phyloP scores from a whole-genome alignment of 2,113 vertebrate genomes.

The Oncorhynchus mykiss region DNA sequence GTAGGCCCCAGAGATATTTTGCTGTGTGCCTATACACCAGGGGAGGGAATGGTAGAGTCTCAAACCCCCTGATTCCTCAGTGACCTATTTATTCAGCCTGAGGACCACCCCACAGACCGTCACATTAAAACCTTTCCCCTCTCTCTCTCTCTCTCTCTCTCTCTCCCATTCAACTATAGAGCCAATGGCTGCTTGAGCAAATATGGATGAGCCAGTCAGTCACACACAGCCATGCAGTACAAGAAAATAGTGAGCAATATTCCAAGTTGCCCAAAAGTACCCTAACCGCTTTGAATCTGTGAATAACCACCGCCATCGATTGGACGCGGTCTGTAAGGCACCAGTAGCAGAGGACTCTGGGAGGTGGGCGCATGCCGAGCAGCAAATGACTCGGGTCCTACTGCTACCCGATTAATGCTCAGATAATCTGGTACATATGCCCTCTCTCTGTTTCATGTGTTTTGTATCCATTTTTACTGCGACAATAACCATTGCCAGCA shows the following conservation, averaged over 20 bases:
- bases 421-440: slow-evolving; percentile 77
- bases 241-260: slow-evolving; percentile 1
- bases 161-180: neutral
- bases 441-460: slow-evolving; percentile 74
- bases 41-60: slow-evolving; percentile 9
- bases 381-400: slow-evolving; percentile 30
- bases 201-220: neutral
- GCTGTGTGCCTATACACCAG: slow-evolving; percentile 14
- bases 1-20: slow-evolving; percentile 32
- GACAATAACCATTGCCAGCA: slow-evolving; percentile 71
- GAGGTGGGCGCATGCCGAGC: slow-evolving; percentile 53
- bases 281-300: slow-evolving; percentile 42
- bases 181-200: neutral
- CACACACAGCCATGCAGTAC: slow-evolving; percentile 3
- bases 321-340: slow-evolving; percentile 62
- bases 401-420: slow-evolving; percentile 69
- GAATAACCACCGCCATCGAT: slow-evolving; percentile 44
- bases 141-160: no score
- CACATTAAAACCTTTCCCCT: neutral
- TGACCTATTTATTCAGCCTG: slow-evolving; percentile 30
- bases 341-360: slow-evolving; percentile 41
- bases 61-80: slow-evolving; percentile 10
- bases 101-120: slow-evolving; percentile 2
- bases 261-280: slow-evolving; percentile 39
- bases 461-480: slow-evolving; percentile 76